phyloP scores from a whole-genome alignment of 2,888 invertebrate species.

The Lepidonotus clava region DNA sequence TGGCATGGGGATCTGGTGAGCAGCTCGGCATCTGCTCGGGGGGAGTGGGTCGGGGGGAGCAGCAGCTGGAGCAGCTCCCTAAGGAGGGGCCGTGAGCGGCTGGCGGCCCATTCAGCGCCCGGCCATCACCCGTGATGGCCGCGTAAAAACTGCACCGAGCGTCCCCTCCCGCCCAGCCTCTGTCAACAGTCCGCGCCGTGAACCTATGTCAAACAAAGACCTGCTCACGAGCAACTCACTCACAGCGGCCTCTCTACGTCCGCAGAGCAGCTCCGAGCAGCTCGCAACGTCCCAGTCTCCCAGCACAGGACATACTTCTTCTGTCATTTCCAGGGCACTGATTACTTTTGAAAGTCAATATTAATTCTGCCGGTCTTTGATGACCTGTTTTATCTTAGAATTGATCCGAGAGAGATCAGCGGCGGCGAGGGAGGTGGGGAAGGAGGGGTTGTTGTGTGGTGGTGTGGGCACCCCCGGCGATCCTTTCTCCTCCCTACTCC shows the following conservation, averaged over 20 bases:
- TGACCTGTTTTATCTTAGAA: constrained; percentile 33
- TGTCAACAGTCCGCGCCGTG: constrained; percentile 42
- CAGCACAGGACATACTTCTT: constrained; percentile 44
- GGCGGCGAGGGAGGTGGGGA: no score
- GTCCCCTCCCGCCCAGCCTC: neutral
- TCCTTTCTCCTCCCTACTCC: neutral
- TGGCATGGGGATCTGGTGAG: neutral
- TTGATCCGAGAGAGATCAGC: constrained; percentile 33
- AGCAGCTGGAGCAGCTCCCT: neutral
- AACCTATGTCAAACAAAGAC: constrained; percentile 52
- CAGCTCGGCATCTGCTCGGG: neutral
- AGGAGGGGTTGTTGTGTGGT: no score
- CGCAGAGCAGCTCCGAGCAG: no score
- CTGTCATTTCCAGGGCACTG: constrained; percentile 36
- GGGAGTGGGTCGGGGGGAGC: no score
- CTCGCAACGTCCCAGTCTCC: neutral
- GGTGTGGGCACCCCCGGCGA: neutral
- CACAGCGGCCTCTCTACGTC: no score
- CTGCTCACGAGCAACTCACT: neutral
- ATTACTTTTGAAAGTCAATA: constrained; percentile 48
- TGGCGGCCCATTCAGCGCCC: constrained; percentile 8
- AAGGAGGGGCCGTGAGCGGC: neutral
- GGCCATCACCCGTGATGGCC: constrained; percentile 48
- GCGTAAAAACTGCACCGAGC: constrained; percentile 50
- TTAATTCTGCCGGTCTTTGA: constrained; percentile 45